Evolutionary conservation across 2,888 invertebrate genomes (phyloP), one percentile per base, ranked within the genome.

Genomic region (Podabrus alpinus): DNA sequence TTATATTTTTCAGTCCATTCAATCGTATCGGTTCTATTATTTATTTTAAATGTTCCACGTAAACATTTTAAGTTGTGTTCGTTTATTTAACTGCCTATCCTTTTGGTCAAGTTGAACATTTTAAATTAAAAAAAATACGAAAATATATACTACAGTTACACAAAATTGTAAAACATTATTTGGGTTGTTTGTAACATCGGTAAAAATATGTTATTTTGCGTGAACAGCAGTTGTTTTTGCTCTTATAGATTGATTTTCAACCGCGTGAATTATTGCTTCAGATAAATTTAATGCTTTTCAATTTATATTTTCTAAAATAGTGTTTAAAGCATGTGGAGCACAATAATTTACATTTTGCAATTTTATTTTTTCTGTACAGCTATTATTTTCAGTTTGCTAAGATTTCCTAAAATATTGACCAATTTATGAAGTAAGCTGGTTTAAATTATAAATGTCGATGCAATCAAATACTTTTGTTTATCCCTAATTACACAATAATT

Each of bases 131-230:
- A 73, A 73, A 73, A 69, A 66, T 9, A 29, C 19, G 16, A 64
- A 73, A 73, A 73, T 69, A 73, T 62, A 15, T 60, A 72, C 15
- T n/a, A 45, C 45, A 61, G n/a, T 29, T 19, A 60, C 67, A 62
- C 67, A 67, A 64, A 64, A 64, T 19, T 17, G 19, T 16, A 60
- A 61, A 61, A 15, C 68, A 13, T 62, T 72, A 66, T 66, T 64
- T 68, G 71, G 71, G 62, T 71, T 74, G 74, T 74, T 74, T 71
- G 71, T 71, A 71, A 67, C 68, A 71, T 60, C 66, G 67, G 62
- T 61, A 71, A 21, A 67, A 66, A 74, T 66, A 66, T 60, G 61
- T 69, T 73, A 73, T 72, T 72, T 68, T 68, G 68, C 62, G 60
- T 45, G 68, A 68, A 64, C 62, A 29, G 70, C 60, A 16, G 61